A percentile compares a stretch with the other conserved stretches of the same genome.
Conservation (phyloP, 2,888 invertebrate genomes). For the Cynaeus angustus region DNA sequence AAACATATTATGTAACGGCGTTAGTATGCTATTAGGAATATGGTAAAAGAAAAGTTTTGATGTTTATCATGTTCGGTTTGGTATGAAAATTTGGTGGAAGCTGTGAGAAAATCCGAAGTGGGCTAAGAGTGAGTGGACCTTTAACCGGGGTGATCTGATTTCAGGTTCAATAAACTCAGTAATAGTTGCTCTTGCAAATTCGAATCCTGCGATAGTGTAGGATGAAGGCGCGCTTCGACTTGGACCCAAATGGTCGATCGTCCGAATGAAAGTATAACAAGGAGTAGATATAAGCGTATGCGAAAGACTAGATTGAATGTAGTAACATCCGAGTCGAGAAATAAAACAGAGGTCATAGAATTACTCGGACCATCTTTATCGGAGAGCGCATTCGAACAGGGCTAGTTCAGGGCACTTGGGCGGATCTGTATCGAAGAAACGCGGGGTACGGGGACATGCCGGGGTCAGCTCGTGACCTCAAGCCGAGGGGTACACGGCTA, state of each 20-base stretch:
- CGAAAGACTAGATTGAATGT: conserved; percentile 31
- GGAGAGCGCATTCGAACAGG: conserved; percentile 56
- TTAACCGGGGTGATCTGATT: conserved; percentile 31
- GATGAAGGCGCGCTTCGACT: conserved; percentile 14
- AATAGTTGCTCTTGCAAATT: conserved; percentile 26
- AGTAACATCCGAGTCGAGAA: conserved; percentile 35
- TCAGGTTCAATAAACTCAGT: conserved; percentile 35
- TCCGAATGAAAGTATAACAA: conserved; percentile 39
- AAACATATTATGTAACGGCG: not conserved
- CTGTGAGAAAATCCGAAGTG: conserved; percentile 6
- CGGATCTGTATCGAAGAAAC: conserved; percentile 69
- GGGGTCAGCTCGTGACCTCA: conserved; percentile 72
- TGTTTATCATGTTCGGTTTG: not conserved
- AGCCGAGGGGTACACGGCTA: conserved; percentile 73
- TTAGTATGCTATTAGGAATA: not conserved
- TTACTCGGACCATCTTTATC: conserved; percentile 63
- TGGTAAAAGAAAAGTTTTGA: not conserved
- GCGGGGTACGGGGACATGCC: conserved; percentile 62
- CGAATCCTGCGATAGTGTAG: conserved; percentile 19
- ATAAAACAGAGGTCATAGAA: conserved; percentile 61
- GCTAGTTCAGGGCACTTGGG: conserved; percentile 67
- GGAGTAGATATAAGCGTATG: conserved; percentile 19
- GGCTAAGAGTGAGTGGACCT: conserved; percentile 13
- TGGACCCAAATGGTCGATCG: conserved; percentile 7
- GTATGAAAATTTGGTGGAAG: conserved; percentile 12